A percentile compares a stretch with the other conserved stretches of the same genome.
These are phyloP conservation scores for Toxostoma redivivum DNA, from an alignment of 2,113 vertebrate species.

Conservation along the genomic window DNA sequence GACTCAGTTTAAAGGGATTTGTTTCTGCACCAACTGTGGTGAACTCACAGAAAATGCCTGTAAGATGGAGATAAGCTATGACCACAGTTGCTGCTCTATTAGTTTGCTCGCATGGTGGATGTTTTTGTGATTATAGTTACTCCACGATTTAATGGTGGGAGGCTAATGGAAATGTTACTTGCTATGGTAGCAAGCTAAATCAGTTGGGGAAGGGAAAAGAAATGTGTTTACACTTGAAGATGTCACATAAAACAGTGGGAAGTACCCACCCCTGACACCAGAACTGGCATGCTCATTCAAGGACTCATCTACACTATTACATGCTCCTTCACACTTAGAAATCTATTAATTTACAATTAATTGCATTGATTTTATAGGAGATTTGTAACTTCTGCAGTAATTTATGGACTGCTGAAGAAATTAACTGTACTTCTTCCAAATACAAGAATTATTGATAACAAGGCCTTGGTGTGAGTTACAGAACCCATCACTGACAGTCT, in stretches of 20 bases:
- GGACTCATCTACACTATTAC: conserved; percentile 66
- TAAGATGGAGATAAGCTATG: conserved; percentile 60
- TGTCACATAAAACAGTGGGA: conserved; percentile 77
- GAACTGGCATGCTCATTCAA: conserved; percentile 55
- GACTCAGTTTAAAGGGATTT: conserved; percentile 49
- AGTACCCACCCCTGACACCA: conserved; percentile 50
- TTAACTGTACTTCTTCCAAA: conserved; percentile 64
- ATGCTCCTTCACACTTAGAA: conserved; percentile 64
- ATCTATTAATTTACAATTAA: conserved; percentile 79
- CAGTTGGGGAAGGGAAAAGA: conserved; percentile 67
- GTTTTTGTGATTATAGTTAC: conserved; percentile 72
- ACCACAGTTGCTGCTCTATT: conserved; percentile 64
- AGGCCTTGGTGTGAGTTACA: conserved; percentile 59
- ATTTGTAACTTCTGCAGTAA: conserved; percentile 69
- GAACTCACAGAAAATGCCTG: conserved; percentile 25
- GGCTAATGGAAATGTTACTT: conserved; percentile 79
- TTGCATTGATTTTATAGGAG: conserved; percentile 74
- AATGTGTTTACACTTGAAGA: conserved; percentile 82
- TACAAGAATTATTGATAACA: conserved; percentile 62
- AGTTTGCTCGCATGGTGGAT: conserved; percentile 70
- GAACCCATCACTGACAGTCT: conserved; percentile 64
- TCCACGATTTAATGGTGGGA: conserved; percentile 78
- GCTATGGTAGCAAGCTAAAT: conserved; percentile 63
- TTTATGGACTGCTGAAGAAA: conserved; percentile 66
- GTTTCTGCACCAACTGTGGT: conserved; percentile 35